phyloP scores from a whole-genome alignment of 2,888 invertebrate species.

The Amblyjoppa proteus region DNA sequence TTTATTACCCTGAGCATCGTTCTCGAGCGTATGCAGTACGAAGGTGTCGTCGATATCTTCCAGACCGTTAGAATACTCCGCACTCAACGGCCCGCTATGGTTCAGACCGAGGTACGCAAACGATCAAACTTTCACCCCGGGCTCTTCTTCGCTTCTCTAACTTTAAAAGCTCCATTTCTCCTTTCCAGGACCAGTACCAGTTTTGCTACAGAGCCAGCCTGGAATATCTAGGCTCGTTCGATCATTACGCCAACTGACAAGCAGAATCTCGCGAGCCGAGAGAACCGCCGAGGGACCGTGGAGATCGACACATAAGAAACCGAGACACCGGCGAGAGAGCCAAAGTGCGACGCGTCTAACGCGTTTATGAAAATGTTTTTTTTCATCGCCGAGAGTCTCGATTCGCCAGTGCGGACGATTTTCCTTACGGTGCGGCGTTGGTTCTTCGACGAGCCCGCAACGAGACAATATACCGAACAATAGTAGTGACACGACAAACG shows the following conservation, averaged over 20 bases:
- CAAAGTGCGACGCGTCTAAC: constrained; percentile 83
- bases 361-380: constrained; percentile 21
- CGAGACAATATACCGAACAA: constrained; percentile 65
- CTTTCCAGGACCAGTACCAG: constrained; percentile 97
- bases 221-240: constrained; percentile 99
- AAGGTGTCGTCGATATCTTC: constrained; percentile 99
- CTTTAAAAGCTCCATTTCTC: not conserved
- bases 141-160: not conserved
- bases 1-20: constrained; percentile 99
- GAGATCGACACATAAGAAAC: constrained; percentile 77
- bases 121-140: not conserved
- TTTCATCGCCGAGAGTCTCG: constrained; percentile 8
- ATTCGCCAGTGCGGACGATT: constrained; percentile 34
- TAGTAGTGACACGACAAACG: constrained; percentile 32
- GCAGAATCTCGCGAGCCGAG: constrained; percentile 82
- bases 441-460: constrained; percentile 69
- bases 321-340: constrained; percentile 80
- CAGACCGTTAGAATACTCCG: constrained; percentile 99
- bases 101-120: constrained; percentile 96
- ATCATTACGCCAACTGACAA: constrained; percentile 96
- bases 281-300: constrained; percentile 79
- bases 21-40: constrained; percentile 99
- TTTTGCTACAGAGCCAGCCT: constrained; percentile 99
- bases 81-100: constrained; percentile 99
- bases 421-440: constrained; percentile 47